Base-by-base conservation (phyloP, 2,888 invertebrate genomes). In the Lomographa bimaculata region DNA sequence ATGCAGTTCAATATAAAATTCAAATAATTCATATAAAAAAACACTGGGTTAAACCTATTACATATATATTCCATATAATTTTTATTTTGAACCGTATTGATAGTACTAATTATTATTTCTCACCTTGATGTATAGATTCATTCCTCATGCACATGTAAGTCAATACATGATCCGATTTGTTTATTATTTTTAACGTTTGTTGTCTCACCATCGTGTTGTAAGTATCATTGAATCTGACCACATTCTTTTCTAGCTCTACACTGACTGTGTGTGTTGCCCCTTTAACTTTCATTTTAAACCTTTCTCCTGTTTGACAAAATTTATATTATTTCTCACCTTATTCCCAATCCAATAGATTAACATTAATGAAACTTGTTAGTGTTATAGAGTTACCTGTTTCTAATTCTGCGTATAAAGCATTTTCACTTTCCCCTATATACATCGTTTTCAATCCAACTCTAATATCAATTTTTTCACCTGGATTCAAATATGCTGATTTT, bases 111-210 rank as follows among this genome's bases (percentile, higher is more conserved):
- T n/a, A n/a, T n/a, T n/a, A n/a, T n/a, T n/a, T n/a, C 46, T 54
- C 57, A 69, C 90, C 87, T 18, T 86, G 69, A 27, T 71, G 76
- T 8, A 84, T 66, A 12, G 65, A 79, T 18, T 83, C 75, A 48
- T 91, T 86, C 46, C 81, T 79, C 84, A 91, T 91, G 85, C 93
- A 93, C 54, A 87, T 79, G 52, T 89, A 93, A 0, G 87, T 82
- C 1, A 92, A 72, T 2, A 81, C 20, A 49, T 90, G 85, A 12
- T 90, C 67, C 6, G 92, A 92, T 44, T 86, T 86, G 59, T 93
- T 93, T 7, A 66, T 66, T 26, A 93, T 78, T 48, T 85, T 87
- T 9, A 92, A 65, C 0, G 70, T 74, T 47, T 83, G 79, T 36
- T 90, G 86, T 6, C 89, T 83, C 27, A 87, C 83, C 71, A 93